A percentile compares a stretch with the other conserved stretches of the same genome.
Evolutionary conservation across 2,113 vertebrate species (phyloP).

Genomic region (Patagioenas fasciata): DNA sequence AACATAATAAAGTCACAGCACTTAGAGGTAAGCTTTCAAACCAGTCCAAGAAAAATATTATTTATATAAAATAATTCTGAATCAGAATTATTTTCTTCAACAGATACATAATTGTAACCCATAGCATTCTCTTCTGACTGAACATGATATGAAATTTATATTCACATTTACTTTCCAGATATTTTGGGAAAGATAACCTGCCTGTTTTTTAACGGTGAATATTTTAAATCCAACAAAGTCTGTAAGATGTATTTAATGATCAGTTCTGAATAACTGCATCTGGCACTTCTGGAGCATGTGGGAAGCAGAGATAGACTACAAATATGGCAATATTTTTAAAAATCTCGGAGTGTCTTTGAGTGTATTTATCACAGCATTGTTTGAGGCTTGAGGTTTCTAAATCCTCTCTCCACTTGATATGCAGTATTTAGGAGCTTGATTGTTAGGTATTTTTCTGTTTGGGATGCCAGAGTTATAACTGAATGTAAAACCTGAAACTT

Average conservation of each 20-base stretch:
- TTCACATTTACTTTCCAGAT: neutral
- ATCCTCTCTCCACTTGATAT: neutral
- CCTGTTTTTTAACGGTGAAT: neutral
- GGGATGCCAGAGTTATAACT: neutral
- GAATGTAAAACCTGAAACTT: neutral
- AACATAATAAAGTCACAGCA: slow-evolving; percentile 40
- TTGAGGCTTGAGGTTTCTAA: neutral
- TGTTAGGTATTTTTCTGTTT: neutral
- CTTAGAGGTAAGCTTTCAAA: slow-evolving; percentile 61
- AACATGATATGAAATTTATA: neutral
- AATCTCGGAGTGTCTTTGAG: neutral
- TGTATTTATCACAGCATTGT: neutral
- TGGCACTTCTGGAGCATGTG: neutral
- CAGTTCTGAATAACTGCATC: neutral
- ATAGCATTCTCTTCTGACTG: neutral
- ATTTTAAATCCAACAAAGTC: neutral
- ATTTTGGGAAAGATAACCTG: neutral
- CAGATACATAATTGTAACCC: neutral
- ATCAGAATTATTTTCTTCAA: neutral
- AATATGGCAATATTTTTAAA: neutral
- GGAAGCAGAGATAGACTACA: neutral
- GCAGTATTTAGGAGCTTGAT: neutral
- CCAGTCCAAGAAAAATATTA: slow-evolving; percentile 64
- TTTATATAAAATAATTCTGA: slow-evolving; percentile 59
- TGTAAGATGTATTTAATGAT: neutral